Evolutionary conservation across 1,140 invertebrate species (phyloP), one percentile per base, ranked within the genome.

Genomic region (Leguminivora glycinivorella): DNA sequence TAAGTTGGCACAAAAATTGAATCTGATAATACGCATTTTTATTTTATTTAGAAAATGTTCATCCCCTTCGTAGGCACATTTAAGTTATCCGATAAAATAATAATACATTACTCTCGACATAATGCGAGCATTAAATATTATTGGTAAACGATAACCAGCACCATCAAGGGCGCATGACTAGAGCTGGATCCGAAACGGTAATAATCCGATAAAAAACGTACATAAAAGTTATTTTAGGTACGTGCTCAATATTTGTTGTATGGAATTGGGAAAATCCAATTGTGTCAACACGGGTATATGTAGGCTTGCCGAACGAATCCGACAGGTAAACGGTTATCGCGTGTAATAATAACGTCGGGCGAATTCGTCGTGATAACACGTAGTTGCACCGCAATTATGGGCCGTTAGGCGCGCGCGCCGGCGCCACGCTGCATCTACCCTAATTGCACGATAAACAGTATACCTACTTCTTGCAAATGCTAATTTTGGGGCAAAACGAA

Each of bases 271-370:
- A 74, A 81, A 81, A 81, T 79, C 77, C 77, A 81, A 81, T 81
- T 75, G 75, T 76, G 74, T 77, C 75, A 77, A 75, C 73, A 72
- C 66, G 26, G 60, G 67, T 69, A 67, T 34, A 52, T 60, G 68
- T 67, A 75, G 77, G 80, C 79, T 79, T 77, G 75, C 73, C 66
- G 76, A 84, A 81, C 79, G 79, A 82, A 82, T 78, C 75, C 73
- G 73, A 58, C 78, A 84, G 78, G 76, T 80, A 78, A 83, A 81
- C 77, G 75, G 77, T 85, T 81, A 83, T 81, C 70, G 76, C 75
- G 70, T 47, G 70, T 79, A 83, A 85, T 81, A 80, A 82, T 77
- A 75, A 72, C 71, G 76, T 52, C 67, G 67, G 67, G 67, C 67
- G 68, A 79, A 79, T 78, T 76, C 71, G 75, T 76, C 73, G 77